Evolutionary conservation across 2,888 invertebrate species (phyloP).

Genomic region (Pilophorus perplexus): DNA sequence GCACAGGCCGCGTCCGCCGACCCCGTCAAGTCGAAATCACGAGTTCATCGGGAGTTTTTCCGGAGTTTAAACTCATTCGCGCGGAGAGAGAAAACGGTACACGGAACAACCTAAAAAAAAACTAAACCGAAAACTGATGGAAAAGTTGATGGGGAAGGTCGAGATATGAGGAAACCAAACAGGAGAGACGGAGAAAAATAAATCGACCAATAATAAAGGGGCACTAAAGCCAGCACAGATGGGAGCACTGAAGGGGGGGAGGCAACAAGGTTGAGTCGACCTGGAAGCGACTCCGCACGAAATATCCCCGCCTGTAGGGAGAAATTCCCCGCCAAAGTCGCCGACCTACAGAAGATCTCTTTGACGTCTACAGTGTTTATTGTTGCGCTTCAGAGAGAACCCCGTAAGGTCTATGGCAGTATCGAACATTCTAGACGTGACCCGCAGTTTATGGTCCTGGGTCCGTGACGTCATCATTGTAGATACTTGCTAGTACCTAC

Average conservation of each 20-base stretch:
- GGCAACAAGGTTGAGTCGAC: constrained; percentile 1
- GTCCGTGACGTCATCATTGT: background rate
- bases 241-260: constrained; percentile 7
- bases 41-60: no score
- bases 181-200: background rate
- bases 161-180: constrained; percentile 2
- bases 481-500: background rate
- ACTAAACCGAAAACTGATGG: no score
- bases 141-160: background rate
- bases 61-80: no score
- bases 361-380: no score
- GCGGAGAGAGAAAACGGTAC: no score
- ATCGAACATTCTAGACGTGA: background rate
- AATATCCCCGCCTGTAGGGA: background rate
- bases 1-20: background rate
- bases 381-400: no score
- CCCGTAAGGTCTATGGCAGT: background rate
- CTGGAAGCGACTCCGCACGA: background rate
- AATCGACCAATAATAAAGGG: constrained; percentile 27
- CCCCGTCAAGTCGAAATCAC: no score
- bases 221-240: constrained; percentile 3
- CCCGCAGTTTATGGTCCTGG: background rate
- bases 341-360: no score
- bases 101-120: no score
- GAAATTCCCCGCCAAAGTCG: constrained; percentile 10